Evolutionary conservation across 2,888 invertebrate species (phyloP).

Genomic region (Sinodicranocentrus sp.): DNA sequence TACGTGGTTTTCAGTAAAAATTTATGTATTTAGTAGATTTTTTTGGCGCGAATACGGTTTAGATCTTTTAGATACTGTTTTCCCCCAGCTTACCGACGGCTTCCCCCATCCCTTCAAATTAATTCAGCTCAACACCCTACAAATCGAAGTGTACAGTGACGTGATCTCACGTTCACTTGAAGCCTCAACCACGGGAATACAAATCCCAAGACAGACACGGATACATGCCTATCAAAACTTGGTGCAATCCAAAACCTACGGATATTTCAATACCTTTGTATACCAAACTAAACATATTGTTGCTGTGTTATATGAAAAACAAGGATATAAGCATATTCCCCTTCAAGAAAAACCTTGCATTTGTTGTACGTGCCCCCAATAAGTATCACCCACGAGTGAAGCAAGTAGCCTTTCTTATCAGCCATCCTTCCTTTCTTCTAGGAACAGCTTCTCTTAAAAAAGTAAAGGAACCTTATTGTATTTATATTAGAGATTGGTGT

Average conservation of each 20-base stretch:
- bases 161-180: constrained; percentile 66
- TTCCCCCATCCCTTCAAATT: constrained; percentile 61
- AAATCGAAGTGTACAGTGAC: constrained; percentile 69
- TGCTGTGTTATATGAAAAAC: neutral
- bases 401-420: too few species aligned
- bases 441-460: too few species aligned
- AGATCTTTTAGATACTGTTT: constrained; percentile 34
- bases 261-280: neutral
- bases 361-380: neutral
- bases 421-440: too few species aligned
- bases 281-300: neutral
- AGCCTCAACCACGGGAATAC: constrained; percentile 58
- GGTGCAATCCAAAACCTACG: too few species aligned
- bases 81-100: neutral
- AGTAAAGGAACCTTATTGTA: too few species aligned
- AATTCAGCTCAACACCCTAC: constrained; percentile 72
- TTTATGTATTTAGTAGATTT: too few species aligned
- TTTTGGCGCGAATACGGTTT: too few species aligned
- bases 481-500: neutral
- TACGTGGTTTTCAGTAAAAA: too few species aligned
- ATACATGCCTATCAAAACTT: constrained; percentile 27
- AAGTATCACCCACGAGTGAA: too few species aligned
- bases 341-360: neutral
- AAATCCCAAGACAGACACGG: constrained; percentile 58
- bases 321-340: too few species aligned